A percentile compares a stretch with the other conserved stretches of the same genome.
phyloP scores from a whole-genome alignment of 2,113 vertebrate genomes.

The Gobiocypris rarus region DNA sequence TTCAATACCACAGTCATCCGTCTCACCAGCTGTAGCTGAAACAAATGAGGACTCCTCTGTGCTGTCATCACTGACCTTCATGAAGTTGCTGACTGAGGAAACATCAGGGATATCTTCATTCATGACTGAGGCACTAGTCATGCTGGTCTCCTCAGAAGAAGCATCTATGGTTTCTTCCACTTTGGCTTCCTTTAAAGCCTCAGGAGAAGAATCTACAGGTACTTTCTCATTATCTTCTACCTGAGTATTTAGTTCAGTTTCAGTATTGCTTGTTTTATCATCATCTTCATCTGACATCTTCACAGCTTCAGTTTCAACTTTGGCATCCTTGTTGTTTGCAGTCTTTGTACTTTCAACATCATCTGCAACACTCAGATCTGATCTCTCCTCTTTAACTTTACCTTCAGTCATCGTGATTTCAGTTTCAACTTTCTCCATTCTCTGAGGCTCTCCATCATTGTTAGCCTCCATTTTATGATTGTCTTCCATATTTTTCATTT shows the following conservation, averaged over 20 bases:
- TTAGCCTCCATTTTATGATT: neutral
- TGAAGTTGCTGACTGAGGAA: constrained; percentile 65
- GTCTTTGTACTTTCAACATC: neutral
- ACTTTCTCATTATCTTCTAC: constrained; percentile 17
- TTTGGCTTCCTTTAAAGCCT: neutral
- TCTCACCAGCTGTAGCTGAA: constrained; percentile 56
- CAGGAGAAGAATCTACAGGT: neutral
- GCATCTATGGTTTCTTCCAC: constrained; percentile 9
- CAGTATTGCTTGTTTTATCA: neutral
- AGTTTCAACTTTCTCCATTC: neutral
- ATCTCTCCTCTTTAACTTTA: neutral
- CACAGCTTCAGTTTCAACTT: constrained; percentile 21
- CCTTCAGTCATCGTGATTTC: constrained; percentile 1
- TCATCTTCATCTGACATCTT: constrained; percentile 10
- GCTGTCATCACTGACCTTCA: constrained; percentile 60
- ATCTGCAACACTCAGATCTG: neutral
- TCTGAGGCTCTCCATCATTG: neutral
- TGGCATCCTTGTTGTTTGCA: neutral
- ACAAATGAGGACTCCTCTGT: constrained; percentile 68
- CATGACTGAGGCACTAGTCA: constrained; percentile 57
- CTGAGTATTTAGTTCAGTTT: constrained; percentile 26
- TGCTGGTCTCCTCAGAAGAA: constrained; percentile 63
- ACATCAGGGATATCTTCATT: constrained; percentile 63
- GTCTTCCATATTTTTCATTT: neutral
- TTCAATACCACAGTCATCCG: constrained; percentile 59